phyloP scores from a whole-genome alignment of 2,888 invertebrate species.

The Microlaimidae sp. region DNA sequence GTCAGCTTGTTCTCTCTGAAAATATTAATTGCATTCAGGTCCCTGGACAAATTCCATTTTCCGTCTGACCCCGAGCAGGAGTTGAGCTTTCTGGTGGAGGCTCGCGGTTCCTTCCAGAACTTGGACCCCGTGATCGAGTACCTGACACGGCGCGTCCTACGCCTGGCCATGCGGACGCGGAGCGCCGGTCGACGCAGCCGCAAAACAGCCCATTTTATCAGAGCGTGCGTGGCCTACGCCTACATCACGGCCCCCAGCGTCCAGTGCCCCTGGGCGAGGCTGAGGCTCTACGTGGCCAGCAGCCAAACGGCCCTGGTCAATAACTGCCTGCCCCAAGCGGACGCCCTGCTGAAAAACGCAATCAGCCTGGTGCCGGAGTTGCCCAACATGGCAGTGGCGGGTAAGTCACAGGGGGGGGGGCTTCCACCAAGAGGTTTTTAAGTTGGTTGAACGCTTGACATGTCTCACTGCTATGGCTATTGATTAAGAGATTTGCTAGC shows the following conservation, averaged over 20 bases:
- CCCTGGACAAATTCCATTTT: slow-evolving; percentile 49
- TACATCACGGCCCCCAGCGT: slow-evolving; percentile 94
- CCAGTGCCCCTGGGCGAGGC: slow-evolving; percentile 54
- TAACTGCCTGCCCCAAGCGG: slow-evolving; percentile 50
- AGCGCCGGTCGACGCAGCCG: slow-evolving; percentile 57
- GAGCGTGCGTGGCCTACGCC: slow-evolving; percentile 84
- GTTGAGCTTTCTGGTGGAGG: slow-evolving; percentile 78
- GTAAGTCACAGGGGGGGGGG: neutral
- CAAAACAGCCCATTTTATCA: slow-evolving; percentile 65
- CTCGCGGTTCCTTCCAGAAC: slow-evolving; percentile 71
- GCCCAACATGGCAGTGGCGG: slow-evolving; percentile 43
- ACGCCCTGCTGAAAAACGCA: slow-evolving; percentile 79
- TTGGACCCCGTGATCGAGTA: slow-evolving; percentile 62
- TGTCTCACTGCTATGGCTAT: too few relatives aligned
- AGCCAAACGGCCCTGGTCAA: slow-evolving; percentile 39
- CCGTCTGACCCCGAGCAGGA: slow-evolving; percentile 67
- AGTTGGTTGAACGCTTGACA: too few relatives aligned
- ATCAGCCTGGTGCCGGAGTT: slow-evolving; percentile 61
- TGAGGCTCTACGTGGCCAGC: slow-evolving; percentile 66
- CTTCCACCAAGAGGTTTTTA: too few relatives aligned
- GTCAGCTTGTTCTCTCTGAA: too few relatives aligned
- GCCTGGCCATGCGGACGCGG: slow-evolving; percentile 49
- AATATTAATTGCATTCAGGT: too few relatives aligned
- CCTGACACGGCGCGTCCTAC: slow-evolving; percentile 55
- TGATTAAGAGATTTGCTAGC: too few relatives aligned